These are phyloP conservation scores for Rotaria sp. DNA, from an alignment of 2,888 invertebrate species.

Conservation along the genomic window DNA sequence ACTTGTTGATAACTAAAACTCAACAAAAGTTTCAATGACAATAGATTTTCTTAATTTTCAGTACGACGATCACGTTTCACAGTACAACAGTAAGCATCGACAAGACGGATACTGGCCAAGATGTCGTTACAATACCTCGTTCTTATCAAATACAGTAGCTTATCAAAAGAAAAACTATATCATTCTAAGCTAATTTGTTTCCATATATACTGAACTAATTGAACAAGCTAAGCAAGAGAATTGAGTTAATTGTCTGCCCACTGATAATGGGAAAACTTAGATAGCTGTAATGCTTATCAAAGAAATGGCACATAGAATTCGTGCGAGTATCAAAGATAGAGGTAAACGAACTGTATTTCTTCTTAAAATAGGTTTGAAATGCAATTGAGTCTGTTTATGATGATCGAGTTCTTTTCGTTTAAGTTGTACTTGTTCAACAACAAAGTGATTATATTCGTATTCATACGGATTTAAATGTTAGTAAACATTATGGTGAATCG, in stretches of 20 bases:
- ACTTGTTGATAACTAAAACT: too few species aligned
- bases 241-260: constrained; percentile 83
- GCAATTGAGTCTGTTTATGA: neutral
- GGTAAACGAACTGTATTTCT: constrained; percentile 41
- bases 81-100: too few species aligned
- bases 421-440: constrained; percentile 68
- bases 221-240: constrained; percentile 68
- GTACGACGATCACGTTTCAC: too few species aligned
- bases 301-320: constrained; percentile 34
- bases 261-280: constrained; percentile 85
- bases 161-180: neutral
- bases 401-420: neutral
- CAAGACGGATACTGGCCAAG: neutral
- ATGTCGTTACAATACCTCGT: neutral
- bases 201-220: constrained; percentile 66
- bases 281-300: constrained; percentile 80
- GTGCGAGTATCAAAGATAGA: neutral
- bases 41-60: too few species aligned
- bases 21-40: too few species aligned
- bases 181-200: too few species aligned
- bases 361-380: constrained; percentile 18
- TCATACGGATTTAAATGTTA: constrained; percentile 62
- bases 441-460: constrained; percentile 66
- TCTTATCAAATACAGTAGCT: neutral
- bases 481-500: constrained; percentile 67